Evolutionary conservation across 2,113 vertebrate species (phyloP), one percentile per base, ranked within the genome.

Genomic region (Benitochromis conjunctus): DNA sequence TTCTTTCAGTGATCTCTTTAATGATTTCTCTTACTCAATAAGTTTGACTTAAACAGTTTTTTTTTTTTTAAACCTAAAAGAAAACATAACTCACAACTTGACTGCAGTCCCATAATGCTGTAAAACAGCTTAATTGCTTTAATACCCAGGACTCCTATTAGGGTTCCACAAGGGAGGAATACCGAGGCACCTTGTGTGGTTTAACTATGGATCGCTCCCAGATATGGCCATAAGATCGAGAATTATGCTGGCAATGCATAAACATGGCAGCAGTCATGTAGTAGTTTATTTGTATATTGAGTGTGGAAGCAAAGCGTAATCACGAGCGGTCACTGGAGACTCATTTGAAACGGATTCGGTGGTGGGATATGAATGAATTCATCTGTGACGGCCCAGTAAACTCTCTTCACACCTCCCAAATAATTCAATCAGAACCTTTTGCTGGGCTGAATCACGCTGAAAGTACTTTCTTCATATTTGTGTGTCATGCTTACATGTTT

Each of bases 261-360:
- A 85, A 87, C 64, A 71, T 78, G 51, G 81, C 71, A 82, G 78
- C 89, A 89, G 84, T 81, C 64, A 77, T 81, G 90, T 84, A 83
- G 88, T 64, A 77, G 60, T 93, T 88, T 87, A 86, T 91, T 94
- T 91, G 84, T 87, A 71, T 83, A 62, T 82, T 81, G 86, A 84
- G 76, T 19, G 3, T 34, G 53, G 31, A 86, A 62, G 71, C 51
- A 82, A 82, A 90, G 78, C 71, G 51, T 80, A 86, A 86, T 86
- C 69, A 81, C 43, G 57, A 66, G 36, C 19, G 29, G 89, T 86
- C 88, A 81, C 89, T 56, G 71, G 88, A 89, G 91, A 92, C 26
- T 0, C 34, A 86, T 84, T 89, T 76, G 43, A 90, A 58, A 87
- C 26, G 14, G 46, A 53, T 82, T 88, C 60, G 80, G 88, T 81